Conservation (phyloP, 92 coral and sea anemone genomes). For the Porites rus region DNA sequence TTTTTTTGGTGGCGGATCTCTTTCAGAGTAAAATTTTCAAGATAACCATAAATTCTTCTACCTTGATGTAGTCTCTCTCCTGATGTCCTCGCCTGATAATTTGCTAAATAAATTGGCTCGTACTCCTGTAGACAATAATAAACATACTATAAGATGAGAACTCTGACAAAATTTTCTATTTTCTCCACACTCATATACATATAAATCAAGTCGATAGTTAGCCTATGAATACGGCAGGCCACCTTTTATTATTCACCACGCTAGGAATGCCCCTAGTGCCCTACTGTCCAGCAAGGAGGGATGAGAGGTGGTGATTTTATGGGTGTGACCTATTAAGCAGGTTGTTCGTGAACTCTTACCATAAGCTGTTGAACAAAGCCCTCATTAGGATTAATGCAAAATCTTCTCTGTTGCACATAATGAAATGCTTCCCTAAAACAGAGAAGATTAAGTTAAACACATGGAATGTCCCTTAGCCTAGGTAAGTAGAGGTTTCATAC, state of each 20-base stretch:
- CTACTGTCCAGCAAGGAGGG: too few species aligned
- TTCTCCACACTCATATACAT: too few species aligned
- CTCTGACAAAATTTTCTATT: background rate
- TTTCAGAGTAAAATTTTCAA: background rate
- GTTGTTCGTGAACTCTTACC: constrained; percentile 46
- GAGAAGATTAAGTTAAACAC: background rate
- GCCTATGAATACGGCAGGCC: too few species aligned
- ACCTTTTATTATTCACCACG: too few species aligned
- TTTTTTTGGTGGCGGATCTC: background rate
- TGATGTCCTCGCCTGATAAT: constrained; percentile 80
- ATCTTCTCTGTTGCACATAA: constrained; percentile 94
- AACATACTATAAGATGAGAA: background rate
- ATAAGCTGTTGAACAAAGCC: constrained; percentile 96
- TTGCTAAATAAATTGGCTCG: constrained; percentile 98
- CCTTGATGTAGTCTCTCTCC: constrained; percentile 55
- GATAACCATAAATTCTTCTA: background rate
- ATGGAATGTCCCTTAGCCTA: background rate
- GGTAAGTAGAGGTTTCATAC: too few species aligned
- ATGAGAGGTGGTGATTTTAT: too few species aligned
- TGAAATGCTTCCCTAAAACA: constrained; percentile 92
- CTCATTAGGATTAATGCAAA: constrained; percentile 98
- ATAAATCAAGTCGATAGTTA: too few species aligned
- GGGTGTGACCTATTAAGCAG: too few species aligned
- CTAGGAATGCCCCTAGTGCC: too few species aligned
- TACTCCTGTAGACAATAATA: constrained; percentile 72